Conservation (phyloP, 2,113 vertebrate genomes). For the Leptobrachium leishanense region DNA sequence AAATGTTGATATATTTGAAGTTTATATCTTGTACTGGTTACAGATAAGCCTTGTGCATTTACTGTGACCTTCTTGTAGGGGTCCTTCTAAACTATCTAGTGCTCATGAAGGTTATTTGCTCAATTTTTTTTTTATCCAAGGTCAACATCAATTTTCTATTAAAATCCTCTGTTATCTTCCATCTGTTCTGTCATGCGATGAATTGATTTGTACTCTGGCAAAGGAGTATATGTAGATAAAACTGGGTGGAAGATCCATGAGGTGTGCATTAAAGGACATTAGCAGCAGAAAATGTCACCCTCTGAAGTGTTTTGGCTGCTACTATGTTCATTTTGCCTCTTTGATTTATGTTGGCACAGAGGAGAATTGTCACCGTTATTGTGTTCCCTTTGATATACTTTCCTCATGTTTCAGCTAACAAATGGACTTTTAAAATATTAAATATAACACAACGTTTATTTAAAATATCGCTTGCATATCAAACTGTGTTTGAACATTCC, state of each 20-base stretch:
- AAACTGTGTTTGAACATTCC: no score
- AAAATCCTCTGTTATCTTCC: conserved; percentile 33
- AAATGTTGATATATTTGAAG: no score
- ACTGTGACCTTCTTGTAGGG: no score
- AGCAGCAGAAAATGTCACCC: conserved; percentile 11
- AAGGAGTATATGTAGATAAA: conserved; percentile 21
- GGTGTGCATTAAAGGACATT: conserved; percentile 16
- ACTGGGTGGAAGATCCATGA: conserved; percentile 7
- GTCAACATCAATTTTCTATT: conserved; percentile 30
- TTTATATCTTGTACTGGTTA: no score
- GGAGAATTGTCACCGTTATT: background rate
- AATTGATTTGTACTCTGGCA: conserved; percentile 35
- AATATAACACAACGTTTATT: no score
- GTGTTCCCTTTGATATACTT: conserved; percentile 33
- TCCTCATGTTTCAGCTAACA: conserved; percentile 23
- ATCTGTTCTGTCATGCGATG: conserved; percentile 38
- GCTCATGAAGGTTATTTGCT: conserved; percentile 1
- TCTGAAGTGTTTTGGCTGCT: conserved; percentile 34
- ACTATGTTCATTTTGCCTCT: no score
- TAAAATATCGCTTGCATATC: no score
- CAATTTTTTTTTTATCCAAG: conserved; percentile 38
- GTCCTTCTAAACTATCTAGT: background rate
- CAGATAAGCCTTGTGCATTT: no score
- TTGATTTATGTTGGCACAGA: no score
- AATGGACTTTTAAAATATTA: background rate